phyloP scores from a whole-genome alignment of 2,113 vertebrate species.

The Syrmaticus mikado region DNA sequence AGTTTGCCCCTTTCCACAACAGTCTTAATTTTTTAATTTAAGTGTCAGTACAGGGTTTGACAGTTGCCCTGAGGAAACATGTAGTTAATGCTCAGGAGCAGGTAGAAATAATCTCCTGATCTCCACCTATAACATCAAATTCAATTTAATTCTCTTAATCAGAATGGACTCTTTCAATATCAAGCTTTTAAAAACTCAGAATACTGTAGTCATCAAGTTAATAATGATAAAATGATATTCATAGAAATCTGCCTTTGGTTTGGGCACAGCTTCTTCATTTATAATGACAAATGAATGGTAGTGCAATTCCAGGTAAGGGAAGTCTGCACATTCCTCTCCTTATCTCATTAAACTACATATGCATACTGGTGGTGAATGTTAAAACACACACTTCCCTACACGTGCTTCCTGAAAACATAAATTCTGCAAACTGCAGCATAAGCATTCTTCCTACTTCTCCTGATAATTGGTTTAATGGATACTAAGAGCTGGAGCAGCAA shows the following conservation, averaged over 20 bases:
- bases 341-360: fast-evolving
- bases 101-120: neutral
- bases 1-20: neutral
- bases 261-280: neutral
- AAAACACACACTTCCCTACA: neutral
- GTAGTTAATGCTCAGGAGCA: neutral
- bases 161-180: neutral
- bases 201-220: neutral
- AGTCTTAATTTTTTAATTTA: neutral
- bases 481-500: slow-evolving; percentile 64
- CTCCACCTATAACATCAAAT: neutral
- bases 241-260: neutral
- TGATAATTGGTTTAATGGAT: slow-evolving; percentile 76
- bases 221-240: neutral
- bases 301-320: neutral
- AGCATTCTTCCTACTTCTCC: slow-evolving; percentile 43
- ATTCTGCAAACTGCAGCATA: slow-evolving; percentile 47
- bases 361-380: neutral
- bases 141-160: neutral
- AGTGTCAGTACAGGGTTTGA: neutral
- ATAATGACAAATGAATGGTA: neutral
- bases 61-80: neutral
- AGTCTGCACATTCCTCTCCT: neutral
- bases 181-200: neutral
- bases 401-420: slow-evolving; percentile 16